phyloP scores from a whole-genome alignment of 2,888 invertebrate species.

The Hymenopus coronatus region DNA sequence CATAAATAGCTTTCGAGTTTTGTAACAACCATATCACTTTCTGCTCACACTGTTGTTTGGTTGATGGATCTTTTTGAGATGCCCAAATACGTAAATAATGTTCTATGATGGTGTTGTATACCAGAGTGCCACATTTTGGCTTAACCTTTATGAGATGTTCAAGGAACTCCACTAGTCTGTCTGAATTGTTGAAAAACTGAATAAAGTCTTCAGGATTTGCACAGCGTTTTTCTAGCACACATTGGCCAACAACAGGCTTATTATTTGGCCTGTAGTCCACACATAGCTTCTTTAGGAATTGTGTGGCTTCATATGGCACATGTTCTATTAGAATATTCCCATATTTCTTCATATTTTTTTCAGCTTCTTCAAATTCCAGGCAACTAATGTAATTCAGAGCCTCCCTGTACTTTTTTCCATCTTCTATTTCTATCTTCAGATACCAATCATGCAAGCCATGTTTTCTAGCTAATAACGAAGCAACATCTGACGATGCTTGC shows the following conservation, averaged over 20 bases:
- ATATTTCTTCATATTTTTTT: conserved; percentile 75
- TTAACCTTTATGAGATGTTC: conserved; percentile 67
- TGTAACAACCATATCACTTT: too few species aligned
- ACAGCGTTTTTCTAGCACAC: conserved; percentile 49
- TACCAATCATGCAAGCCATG: conserved; percentile 83
- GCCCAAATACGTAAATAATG: conserved; percentile 80
- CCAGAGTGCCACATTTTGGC: conserved; percentile 47
- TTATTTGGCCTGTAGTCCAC: conserved; percentile 66
- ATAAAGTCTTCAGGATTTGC: conserved; percentile 71
- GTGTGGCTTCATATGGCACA: conserved; percentile 74
- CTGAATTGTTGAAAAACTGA: conserved; percentile 72
- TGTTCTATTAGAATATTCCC: conserved; percentile 78
- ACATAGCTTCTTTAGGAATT: conserved; percentile 75
- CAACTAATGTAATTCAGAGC: conserved; percentile 81
- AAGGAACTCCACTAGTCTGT: conserved; percentile 74
- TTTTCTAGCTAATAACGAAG: conserved; percentile 75
- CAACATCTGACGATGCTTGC: conserved; percentile 78
- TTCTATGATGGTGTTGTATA: conserved; percentile 85
- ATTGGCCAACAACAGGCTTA: conserved; percentile 55
- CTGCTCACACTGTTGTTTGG: conserved; percentile 38
- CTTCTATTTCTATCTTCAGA: conserved; percentile 82
- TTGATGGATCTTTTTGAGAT: conserved; percentile 26
- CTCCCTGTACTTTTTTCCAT: conserved; percentile 70
- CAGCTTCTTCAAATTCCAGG: conserved; percentile 65
- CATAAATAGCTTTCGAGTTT: too few species aligned